A percentile compares a stretch with the other conserved stretches of the same genome.
Conservation (phyloP, 2,113 vertebrate genomes). For the Pseudolaguvia tuberculata region DNA sequence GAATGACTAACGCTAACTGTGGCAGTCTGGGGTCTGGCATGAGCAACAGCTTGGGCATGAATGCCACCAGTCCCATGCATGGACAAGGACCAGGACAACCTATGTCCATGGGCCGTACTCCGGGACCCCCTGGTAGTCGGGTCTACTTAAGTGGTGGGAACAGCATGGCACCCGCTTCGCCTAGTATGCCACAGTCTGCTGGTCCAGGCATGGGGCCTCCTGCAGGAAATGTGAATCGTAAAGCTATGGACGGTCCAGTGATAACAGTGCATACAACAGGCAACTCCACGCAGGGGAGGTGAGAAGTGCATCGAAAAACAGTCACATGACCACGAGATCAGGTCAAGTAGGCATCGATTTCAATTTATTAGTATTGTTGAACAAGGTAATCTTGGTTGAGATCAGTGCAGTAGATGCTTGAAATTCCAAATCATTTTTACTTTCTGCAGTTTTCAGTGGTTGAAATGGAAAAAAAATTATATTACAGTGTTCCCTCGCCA, state of each 20-base stretch:
- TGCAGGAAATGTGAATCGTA: slow-evolving; percentile 83
- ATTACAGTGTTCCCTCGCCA: too few species aligned
- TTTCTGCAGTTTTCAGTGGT: neutral
- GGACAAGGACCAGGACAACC: slow-evolving; percentile 90
- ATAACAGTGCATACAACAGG: slow-evolving; percentile 80
- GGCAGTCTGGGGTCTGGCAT: slow-evolving; percentile 74
- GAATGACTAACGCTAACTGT: slow-evolving; percentile 82
- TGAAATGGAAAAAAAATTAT: neutral
- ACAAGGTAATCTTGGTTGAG: neutral
- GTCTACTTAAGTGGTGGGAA: slow-evolving; percentile 79
- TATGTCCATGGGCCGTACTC: slow-evolving; percentile 79
- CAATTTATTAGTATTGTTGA: too few species aligned
- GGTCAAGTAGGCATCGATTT: too few species aligned
- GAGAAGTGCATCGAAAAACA: slow-evolving; percentile 19
- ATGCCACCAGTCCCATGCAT: slow-evolving; percentile 89
- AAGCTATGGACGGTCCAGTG: slow-evolving; percentile 79
- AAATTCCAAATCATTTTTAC: neutral
- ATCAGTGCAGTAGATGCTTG: neutral
- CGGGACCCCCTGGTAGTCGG: slow-evolving; percentile 77
- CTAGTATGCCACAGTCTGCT: slow-evolving; percentile 85
- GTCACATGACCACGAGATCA: too few species aligned
- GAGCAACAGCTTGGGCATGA: slow-evolving; percentile 75
- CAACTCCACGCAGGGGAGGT: slow-evolving; percentile 82
- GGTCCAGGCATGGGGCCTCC: slow-evolving; percentile 93
- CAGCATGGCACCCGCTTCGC: slow-evolving; percentile 86